Evolutionary conservation across 2,113 vertebrate species (phyloP), one percentile per base, ranked within the genome.

Genomic region (Cariama cristata): DNA sequence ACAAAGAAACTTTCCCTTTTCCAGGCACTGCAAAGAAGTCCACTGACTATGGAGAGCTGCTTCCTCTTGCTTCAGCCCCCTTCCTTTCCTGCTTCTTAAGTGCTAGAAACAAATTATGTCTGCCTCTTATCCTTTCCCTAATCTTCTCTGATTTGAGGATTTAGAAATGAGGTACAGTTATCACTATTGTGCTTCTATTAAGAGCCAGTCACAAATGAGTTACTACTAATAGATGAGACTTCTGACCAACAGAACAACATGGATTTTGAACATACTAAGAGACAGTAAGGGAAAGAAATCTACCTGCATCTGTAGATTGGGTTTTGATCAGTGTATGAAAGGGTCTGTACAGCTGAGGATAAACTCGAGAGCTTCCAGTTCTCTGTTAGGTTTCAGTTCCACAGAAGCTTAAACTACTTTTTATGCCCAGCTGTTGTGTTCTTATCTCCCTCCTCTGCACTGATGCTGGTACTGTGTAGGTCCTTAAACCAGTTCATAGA

Each of bases 341-440:
- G 20, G 26, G 42, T 88, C 93, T 66, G 58, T 58, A 47, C 13
- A 53, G 62, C 87, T 79, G 53, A 93, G 30, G n/a, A 76, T 88
- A 76, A 92, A 69, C 53, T 66, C 3, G 3, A 85, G 85, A 80
- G 38, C 82, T 90, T 80, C 77, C 45, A 82, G 44, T 90, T 91
- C 68, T 93, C 81, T 66, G 44, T 72, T 79, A 82, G 79, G 49
- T 82, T 94, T 79, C 62, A 23, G 56, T 89, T 97, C 85, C 5
- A 12, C 9, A 72, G 66, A 87, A 85, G 81, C 69, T 91, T 93
- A 82, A 90, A 82, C 69, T 85, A 59, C 58, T 82, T 53, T 90
- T 79, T 79, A 90, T 94, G 82, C 81, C 80, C 71, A 94, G 89
- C 87, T 88, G 84, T 64, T 64, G 38, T 62, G 53, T 68, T 85